Percentiles rank a stretch among this genome's conserved stretches.
phyloP scores from a whole-genome alignment of 2,113 vertebrate genomes.

The Ceyx melanurus region DNA sequence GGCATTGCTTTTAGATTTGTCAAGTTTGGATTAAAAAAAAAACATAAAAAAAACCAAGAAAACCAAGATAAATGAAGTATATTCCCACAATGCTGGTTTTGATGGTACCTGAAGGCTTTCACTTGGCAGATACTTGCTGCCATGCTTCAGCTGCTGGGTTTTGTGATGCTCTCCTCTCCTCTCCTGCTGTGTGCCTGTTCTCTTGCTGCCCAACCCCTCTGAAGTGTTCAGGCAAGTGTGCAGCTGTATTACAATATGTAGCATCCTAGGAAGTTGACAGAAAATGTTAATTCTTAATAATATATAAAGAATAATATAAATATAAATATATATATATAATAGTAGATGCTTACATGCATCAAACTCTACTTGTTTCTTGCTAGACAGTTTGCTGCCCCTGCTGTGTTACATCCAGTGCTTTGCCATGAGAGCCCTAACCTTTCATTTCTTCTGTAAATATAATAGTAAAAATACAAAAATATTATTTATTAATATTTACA shows the following conservation, averaged over 20 bases:
- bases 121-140: accelerated
- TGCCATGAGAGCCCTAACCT: not conserved
- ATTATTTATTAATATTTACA: not conserved
- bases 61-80: not conserved
- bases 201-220: not conserved
- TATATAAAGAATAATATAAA: too few relatives aligned
- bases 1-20: not conserved
- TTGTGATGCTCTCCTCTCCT: not conserved
- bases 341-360: not conserved
- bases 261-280: not conserved
- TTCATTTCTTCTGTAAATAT: not conserved
- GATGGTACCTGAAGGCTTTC: not conserved
- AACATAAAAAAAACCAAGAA: not conserved
- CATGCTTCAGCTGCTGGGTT: not conserved
- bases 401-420: not conserved
- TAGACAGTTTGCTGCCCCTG: not conserved
- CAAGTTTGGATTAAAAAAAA: not conserved
- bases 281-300: not conserved
- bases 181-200: not conserved
- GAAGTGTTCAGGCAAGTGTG: not conserved
- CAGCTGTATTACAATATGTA: accelerated
- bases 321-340: too few relatives aligned
- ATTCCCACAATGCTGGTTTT: not conserved
- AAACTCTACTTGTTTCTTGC: not conserved
- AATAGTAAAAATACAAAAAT: not conserved